Evolutionary conservation across 92 coral and sea anemone genomes (phyloP).

Genomic region (Parazoanthus swiftii): DNA sequence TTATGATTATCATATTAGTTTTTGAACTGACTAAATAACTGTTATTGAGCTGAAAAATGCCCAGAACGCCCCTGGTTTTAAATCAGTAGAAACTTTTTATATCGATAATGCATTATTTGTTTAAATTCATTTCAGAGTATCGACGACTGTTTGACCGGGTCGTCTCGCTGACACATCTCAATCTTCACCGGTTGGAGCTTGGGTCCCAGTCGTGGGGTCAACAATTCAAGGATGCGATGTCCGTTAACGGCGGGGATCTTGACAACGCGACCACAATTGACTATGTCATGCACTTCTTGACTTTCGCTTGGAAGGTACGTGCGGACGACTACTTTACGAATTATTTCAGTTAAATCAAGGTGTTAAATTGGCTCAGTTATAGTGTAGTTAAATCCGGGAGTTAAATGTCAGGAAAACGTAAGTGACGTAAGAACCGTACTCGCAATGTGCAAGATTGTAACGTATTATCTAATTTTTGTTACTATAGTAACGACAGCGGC

Average conservation of each 20-base stretch:
- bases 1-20: background rate
- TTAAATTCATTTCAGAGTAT: constrained; percentile 58
- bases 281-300: constrained; percentile 93
- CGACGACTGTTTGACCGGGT: constrained; percentile 88
- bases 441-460: too few relatives aligned
- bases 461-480: too few relatives aligned
- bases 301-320: constrained; percentile 97
- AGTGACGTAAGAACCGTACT: too few relatives aligned
- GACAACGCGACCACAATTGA: constrained; percentile 89
- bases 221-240: constrained; percentile 94
- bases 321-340: background rate
- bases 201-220: constrained; percentile 97
- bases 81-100: background rate
- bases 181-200: constrained; percentile 87
- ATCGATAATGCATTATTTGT: background rate
- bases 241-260: constrained; percentile 97
- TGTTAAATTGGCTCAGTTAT: too few relatives aligned
- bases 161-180: constrained; percentile 86
- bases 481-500: too few relatives aligned
- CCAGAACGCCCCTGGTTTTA: too few relatives aligned
- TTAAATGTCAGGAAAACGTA: background rate
- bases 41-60: too few relatives aligned
- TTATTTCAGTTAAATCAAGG: too few relatives aligned
- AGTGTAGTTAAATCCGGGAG: too few relatives aligned
- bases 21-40: background rate